Conservation (phyloP, 2,113 vertebrate species). For the Pithys albifrons region DNA sequence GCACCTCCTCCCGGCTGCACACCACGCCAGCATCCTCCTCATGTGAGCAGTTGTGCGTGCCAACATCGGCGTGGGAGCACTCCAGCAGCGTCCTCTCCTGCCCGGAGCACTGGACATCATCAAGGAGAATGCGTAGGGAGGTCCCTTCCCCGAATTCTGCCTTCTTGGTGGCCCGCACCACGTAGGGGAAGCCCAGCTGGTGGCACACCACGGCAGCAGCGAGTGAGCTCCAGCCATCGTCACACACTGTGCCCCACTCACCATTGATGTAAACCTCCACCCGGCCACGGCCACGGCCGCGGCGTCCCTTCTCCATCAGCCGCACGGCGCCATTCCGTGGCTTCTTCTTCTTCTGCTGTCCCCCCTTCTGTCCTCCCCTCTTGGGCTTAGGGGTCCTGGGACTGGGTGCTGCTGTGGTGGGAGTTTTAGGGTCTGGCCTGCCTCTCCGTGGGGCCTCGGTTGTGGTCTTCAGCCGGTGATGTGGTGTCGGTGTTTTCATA, state of each 20-base stretch:
- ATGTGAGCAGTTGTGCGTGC: conserved; percentile 86
- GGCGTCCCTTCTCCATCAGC: conserved; percentile 70
- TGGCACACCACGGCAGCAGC: conserved; percentile 85
- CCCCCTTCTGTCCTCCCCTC: conserved; percentile 25
- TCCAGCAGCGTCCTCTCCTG: conserved; percentile 83
- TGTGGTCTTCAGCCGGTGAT: not conserved
- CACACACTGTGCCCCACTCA: conserved; percentile 91
- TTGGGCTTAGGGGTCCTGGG: conserved; percentile 8
- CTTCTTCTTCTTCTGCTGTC: conserved; percentile 56
- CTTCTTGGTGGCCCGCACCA: conserved; percentile 80
- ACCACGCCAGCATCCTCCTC: conserved; percentile 91
- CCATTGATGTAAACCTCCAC: conserved; percentile 84
- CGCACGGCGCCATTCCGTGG: conserved; percentile 76
- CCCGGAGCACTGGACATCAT: conserved; percentile 86
- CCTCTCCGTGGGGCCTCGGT: not conserved
- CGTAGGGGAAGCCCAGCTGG: conserved; percentile 85
- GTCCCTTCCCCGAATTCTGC: conserved; percentile 87
- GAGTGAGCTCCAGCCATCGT: conserved; percentile 82
- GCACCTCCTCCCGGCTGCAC: conserved; percentile 74
- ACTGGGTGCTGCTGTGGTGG: not conserved
- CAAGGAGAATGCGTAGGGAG: conserved; percentile 83
- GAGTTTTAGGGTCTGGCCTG: not conserved
- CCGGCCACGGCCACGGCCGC: conserved; percentile 71
- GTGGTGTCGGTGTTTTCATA: conserved; percentile 46
- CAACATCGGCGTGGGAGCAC: conserved; percentile 80